Evolutionary conservation across 2,797 vertebrate species (phyloP).

Genomic region (Phaenicophaeus curvirostris): DNA sequence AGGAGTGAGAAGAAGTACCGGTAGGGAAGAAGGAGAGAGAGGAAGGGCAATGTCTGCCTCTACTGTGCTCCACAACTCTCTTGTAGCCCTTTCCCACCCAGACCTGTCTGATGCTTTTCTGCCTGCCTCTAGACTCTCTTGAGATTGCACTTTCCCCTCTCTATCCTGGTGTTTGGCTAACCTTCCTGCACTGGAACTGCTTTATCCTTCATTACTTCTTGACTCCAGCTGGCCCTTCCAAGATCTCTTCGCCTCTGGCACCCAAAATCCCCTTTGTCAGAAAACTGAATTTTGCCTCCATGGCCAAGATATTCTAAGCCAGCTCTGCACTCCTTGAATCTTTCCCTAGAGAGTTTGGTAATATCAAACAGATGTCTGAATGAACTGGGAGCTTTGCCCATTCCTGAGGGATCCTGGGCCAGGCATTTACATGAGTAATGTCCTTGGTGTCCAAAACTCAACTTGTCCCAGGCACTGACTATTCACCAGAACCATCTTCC

Average conservation of each 20-base stretch:
- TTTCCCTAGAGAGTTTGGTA: constrained; percentile 29
- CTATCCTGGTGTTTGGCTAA: not conserved
- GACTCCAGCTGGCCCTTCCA: not conserved
- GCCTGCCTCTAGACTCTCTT: not conserved
- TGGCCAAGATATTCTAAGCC: not conserved
- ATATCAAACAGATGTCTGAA: constrained; percentile 63
- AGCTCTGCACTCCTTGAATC: constrained; percentile 27
- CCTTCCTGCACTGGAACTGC: not conserved
- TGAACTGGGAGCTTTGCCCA: constrained; percentile 53
- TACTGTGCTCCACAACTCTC: not conserved
- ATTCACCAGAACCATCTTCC: constrained; percentile 1
- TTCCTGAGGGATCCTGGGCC: constrained; percentile 19
- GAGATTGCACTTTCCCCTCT: not conserved
- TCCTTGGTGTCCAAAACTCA: constrained; percentile 43
- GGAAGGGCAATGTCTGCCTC: not conserved
- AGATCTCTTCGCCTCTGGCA: not conserved
- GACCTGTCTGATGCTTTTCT: not conserved
- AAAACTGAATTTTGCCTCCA: not conserved
- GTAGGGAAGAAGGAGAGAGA: not conserved
- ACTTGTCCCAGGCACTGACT: constrained; percentile 37
- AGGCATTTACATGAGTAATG: constrained; percentile 41
- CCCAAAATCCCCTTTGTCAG: not conserved
- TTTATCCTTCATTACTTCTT: not conserved
- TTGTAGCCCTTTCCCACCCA: not conserved
- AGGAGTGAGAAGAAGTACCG: not conserved